Evolutionary conservation across 2,888 invertebrate genomes (phyloP), one percentile per base, ranked within the genome.

Genomic region (Acronicta alni): DNA sequence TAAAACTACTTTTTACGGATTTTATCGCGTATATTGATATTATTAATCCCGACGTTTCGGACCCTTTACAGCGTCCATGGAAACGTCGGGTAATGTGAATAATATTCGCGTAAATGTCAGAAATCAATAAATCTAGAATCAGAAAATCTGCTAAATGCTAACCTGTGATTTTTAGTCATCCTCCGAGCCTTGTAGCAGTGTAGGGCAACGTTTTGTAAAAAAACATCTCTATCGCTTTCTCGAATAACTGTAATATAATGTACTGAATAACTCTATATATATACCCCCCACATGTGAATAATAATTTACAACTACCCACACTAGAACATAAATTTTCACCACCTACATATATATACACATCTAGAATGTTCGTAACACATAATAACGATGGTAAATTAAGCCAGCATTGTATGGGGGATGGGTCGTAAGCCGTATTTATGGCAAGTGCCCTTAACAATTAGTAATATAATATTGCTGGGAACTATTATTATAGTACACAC

Each of bases 401-500:
- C 72, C 57, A 53, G 61, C 20, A 68, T 68, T 49, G n/a, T 35
- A 60, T 53, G 20, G 57, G 54, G 68, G 55, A 46, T 48, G 55
- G 63, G 41, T 20, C 45, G 44, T 63, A 63, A 69, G 60, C 69
- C 49, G 51, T 72, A 74, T 74, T 74, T 74, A 74, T 75, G 67
- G 52, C 51, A 60, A 67, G 57, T 69, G 63, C 63, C 58, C 69
- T 44, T 66, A 74, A 72, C 75, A 74, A 75, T 74, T 75, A 75
- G 69, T 72, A 56, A 57, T 60, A 52, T 72, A 61, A 73, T 73
- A 72, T 72, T 41, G 57, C 54, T 44, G 56, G 53, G 57, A 57
- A 69, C 52, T 66, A 51, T 14, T 46, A 41, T 52, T 51, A 49
- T 26, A 38, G 45, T 20, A 26, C 43, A 26, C 51, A 15, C 51